Percentiles rank a stretch among this genome's conserved stretches.
phyloP scores from a whole-genome alignment of 2,113 vertebrate genomes.

The Salvator merianae region DNA sequence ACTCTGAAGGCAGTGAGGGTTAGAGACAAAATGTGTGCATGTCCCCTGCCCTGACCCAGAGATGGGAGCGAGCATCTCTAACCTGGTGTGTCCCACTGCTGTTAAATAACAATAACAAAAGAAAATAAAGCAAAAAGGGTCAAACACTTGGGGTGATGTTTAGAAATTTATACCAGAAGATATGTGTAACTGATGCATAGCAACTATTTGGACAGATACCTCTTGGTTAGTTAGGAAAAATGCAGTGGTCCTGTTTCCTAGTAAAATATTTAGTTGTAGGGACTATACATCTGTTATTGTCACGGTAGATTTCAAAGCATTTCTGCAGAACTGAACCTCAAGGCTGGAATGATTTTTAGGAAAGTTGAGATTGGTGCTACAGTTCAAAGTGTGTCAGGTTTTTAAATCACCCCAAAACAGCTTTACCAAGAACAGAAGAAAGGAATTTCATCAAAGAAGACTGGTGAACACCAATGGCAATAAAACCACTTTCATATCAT shows the following conservation, averaged over 20 bases:
- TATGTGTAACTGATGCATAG: neutral
- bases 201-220: neutral
- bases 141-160: neutral
- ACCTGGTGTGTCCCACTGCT: neutral
- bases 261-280: neutral
- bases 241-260: neutral
- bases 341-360: neutral
- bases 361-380: too few relatives aligned
- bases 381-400: neutral
- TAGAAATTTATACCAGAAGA: neutral
- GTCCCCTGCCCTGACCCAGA: too few relatives aligned
- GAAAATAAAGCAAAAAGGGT: neutral
- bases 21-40: too few relatives aligned
- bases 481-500: neutral
- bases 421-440: neutral
- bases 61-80: too few relatives aligned
- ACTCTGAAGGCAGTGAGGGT: too few relatives aligned
- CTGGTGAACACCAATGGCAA: neutral
- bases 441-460: neutral
- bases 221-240: neutral
- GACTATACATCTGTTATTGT: neutral
- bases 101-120: neutral
- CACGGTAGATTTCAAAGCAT: neutral
- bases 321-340: neutral
- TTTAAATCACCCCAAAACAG: neutral